phyloP scores from a whole-genome alignment of 2,888 invertebrate genomes.

The Clitarchus hookeri region DNA sequence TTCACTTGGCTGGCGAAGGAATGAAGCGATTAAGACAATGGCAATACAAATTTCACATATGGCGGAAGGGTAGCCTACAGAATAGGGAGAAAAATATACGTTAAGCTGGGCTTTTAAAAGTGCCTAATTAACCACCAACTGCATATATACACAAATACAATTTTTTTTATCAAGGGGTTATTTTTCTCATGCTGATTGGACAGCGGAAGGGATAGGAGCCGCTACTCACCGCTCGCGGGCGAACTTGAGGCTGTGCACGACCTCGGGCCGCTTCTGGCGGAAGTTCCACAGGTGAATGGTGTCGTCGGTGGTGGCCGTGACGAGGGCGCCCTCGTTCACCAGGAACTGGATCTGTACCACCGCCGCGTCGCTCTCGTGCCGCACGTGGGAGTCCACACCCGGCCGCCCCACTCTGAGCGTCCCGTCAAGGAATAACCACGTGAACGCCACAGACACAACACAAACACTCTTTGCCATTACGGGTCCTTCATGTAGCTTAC shows the following conservation, averaged over 20 bases:
- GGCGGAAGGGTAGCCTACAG: too few species aligned
- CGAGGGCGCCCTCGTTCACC: conserved; percentile 95
- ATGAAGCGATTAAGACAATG: too few species aligned
- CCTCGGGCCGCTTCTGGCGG: conserved; percentile 89
- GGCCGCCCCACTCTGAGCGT: conserved; percentile 86
- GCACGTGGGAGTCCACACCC: conserved; percentile 93
- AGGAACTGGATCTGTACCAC: conserved; percentile 93
- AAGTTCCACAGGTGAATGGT: conserved; percentile 97
- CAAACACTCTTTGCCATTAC: neutral
- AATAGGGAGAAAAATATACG: too few species aligned
- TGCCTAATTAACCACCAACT: too few species aligned
- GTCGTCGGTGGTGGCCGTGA: conserved; percentile 96
- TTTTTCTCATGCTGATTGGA: too few species aligned
- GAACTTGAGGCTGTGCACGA: conserved; percentile 96
- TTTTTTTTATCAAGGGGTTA: too few species aligned
- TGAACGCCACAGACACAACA: neutral
- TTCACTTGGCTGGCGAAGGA: too few species aligned
- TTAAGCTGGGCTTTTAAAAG: too few species aligned
- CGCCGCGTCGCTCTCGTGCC: conserved; percentile 78
- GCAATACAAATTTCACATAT: too few species aligned
- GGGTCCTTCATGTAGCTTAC: too few species aligned
- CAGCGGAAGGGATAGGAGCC: too few species aligned
- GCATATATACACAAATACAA: too few species aligned
- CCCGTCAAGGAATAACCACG: conserved; percentile 52
- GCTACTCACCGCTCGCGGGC: conserved; percentile 85